Evolutionary conservation across 2,888 invertebrate species (phyloP), one percentile per base, ranked within the genome.

Genomic region (Pemphredon lugubris): DNA sequence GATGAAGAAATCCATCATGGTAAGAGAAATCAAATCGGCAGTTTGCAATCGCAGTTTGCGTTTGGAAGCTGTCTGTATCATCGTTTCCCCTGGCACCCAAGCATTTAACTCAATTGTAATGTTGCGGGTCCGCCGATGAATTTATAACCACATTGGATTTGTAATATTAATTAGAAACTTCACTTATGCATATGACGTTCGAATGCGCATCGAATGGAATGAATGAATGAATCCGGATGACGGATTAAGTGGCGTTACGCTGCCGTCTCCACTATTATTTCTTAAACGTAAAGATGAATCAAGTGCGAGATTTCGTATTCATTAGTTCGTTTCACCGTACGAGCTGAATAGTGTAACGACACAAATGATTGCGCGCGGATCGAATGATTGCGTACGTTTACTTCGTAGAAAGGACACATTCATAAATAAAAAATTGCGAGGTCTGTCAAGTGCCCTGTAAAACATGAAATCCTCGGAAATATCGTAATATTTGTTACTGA

Each of bases 341-440:
- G 23, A 45, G 26, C 40, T 51, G 54, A 45, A 16, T 51, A 40
- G 53, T 66, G 71, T 60, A 73, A 55, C 71, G 66, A 14, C 48
- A 37, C 30, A 58, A 69, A 50, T 13, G 18, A 6, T 34, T 26
- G 51, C 65, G 44, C 6, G 9, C 9, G 26, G 30, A 34, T 4
- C 3, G n/a, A 34, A 34, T 11, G n/a, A 34, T 11, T 11, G n/a
- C 9, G n/a, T 4, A 34, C 34, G 1, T 34, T 34, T 34, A 11
- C 51, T 45, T 9, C 13, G 40, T 14, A 57, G 51, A 55, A 32
- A 47, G 61, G 70, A 70, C 67, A 70, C 65, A 44, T 34, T 60
- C 67, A 74, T 66, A 79, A 79, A 74, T 79, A 76, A 79, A 68
- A 58, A 47, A 68, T n/a, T 79, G 76, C 79, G 79, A 76, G 79